Conservation (phyloP, 2,888 invertebrate species). For the Philereme transversata region DNA sequence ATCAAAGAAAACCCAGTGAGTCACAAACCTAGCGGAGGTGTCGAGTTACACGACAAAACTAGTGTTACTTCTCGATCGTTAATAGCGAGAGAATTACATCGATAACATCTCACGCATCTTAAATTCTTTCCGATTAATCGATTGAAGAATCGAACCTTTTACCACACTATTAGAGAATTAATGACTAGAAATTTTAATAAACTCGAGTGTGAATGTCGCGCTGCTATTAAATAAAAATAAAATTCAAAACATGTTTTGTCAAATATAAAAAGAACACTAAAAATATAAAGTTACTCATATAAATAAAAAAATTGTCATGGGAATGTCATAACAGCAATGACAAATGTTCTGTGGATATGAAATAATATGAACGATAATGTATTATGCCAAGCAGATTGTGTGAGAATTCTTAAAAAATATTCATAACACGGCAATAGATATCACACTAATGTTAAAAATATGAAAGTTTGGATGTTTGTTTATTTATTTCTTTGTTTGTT, state of each 20-base stretch:
- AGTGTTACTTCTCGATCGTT: slow-evolving; percentile 67
- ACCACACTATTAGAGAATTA: slow-evolving; percentile 40
- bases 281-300: not conserved
- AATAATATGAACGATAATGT: too few relatives aligned
- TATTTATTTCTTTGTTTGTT: too few relatives aligned
- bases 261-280: slow-evolving; percentile 19
- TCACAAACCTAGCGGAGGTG: slow-evolving; percentile 51
- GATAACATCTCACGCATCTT: slow-evolving; percentile 61
- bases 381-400: too few relatives aligned
- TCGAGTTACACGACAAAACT: slow-evolving; percentile 72
- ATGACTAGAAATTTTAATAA: slow-evolving; percentile 31
- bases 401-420: too few relatives aligned
- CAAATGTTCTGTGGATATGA: too few relatives aligned
- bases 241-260: slow-evolving; percentile 26
- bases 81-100: slow-evolving; percentile 62
- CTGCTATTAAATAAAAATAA: slow-evolving; percentile 19
- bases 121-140: slow-evolving; percentile 49
- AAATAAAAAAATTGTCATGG: not conserved
- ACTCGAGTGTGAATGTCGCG: slow-evolving; percentile 30
- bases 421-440: too few relatives aligned
- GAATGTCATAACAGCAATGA: too few relatives aligned
- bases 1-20: slow-evolving; percentile 36
- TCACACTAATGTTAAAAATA: too few relatives aligned
- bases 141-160: slow-evolving; percentile 41
- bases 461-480: too few relatives aligned